Percentiles rank a stretch among this genome's conserved stretches.
phyloP scores from a whole-genome alignment of 2,797 vertebrate species.

The Hemibagrus guttatus region DNA sequence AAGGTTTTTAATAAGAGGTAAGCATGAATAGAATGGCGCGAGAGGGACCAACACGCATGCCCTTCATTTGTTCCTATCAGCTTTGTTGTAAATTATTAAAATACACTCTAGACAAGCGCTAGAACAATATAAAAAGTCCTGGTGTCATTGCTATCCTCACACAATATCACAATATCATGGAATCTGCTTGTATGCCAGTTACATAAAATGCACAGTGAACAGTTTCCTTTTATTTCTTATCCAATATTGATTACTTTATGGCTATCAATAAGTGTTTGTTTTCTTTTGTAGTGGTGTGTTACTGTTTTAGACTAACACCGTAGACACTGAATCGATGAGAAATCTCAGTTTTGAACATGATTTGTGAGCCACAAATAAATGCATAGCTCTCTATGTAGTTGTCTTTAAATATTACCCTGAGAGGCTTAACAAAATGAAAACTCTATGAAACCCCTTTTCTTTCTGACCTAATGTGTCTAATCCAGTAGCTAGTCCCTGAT shows the following conservation, averaged over 20 bases:
- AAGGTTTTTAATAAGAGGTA: background rate
- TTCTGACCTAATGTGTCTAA: background rate
- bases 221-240: background rate
- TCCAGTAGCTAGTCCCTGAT: background rate
- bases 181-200: background rate
- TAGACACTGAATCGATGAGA: background rate
- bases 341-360: background rate
- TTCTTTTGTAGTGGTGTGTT: background rate
- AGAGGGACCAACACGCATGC: background rate
- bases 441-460: background rate
- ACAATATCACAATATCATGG: background rate
- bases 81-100: background rate
- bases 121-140: background rate
- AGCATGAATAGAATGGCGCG: background rate
- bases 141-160: background rate
- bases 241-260: background rate
- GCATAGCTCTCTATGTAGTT: background rate
- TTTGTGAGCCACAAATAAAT: background rate
- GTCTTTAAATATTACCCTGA: background rate
- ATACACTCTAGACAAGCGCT: background rate
- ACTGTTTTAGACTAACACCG: background rate
- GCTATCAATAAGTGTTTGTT: background rate
- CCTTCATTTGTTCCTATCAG: background rate
- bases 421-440: background rate
- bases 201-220: background rate